Conservation (phyloP, 2,888 invertebrate species). For the Pelosia muscerda region DNA sequence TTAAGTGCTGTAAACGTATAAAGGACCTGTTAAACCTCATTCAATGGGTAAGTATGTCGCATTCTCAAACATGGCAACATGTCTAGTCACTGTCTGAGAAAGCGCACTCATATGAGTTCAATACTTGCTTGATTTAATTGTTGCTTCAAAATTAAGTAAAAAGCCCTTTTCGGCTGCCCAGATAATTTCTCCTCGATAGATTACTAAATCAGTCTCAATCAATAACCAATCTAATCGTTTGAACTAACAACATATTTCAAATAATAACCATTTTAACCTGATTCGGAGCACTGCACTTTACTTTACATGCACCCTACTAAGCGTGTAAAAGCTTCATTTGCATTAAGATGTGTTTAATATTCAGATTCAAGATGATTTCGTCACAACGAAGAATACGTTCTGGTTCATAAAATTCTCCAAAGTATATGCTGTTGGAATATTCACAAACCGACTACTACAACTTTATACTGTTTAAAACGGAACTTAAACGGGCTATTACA, state of each 20-base stretch:
- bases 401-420: slow-evolving; percentile 71
- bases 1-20: too few species aligned
- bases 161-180: slow-evolving; percentile 33
- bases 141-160: slow-evolving; percentile 20
- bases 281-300: slow-evolving; percentile 4
- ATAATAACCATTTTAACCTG: slow-evolving; percentile 10
- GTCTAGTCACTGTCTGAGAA: slow-evolving; percentile 45
- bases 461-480: slow-evolving; percentile 42
- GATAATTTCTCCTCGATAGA: slow-evolving; percentile 41
- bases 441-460: slow-evolving; percentile 68
- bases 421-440: slow-evolving; percentile 60
- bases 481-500: slow-evolving; percentile 83
- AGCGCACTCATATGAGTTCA: slow-evolving; percentile 46
- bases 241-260: slow-evolving; percentile 2
- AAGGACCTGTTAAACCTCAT: too few species aligned
- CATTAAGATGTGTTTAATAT: slow-evolving; percentile 50
- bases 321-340: slow-evolving; percentile 29
- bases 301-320: slow-evolving; percentile 13
- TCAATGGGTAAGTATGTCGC: too few species aligned
- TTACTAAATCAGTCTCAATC: slow-evolving; percentile 41
- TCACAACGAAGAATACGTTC: slow-evolving; percentile 59
- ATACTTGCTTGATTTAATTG: too few species aligned
- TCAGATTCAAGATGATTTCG: slow-evolving; percentile 52
- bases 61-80: slow-evolving; percentile 11
- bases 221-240: too few species aligned